Base-by-base conservation (phyloP, 2,797 vertebrate genomes). In the Pseudotriccus pelzelni region DNA sequence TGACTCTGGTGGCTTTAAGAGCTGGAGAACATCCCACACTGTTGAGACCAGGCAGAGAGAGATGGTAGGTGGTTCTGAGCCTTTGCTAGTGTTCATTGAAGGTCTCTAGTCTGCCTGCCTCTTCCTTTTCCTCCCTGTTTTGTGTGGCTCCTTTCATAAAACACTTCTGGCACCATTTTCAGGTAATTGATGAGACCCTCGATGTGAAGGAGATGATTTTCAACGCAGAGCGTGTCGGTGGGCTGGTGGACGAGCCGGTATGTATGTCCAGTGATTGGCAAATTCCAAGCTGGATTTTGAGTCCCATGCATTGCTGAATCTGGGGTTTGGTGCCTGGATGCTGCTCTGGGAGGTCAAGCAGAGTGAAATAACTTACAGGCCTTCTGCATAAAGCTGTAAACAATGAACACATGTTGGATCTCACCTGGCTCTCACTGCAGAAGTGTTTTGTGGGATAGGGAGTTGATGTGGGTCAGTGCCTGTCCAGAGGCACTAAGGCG, bases 141-240 rank as follows among this genome's bases (percentile, higher is more conserved):
- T 19, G 7, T 46, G 13, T 39, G n/a, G 44, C 67, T 72, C 60
- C 41, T 86, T 79, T 75, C 77, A 37, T 95, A 88, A 92, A 81
- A 77, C 13, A 1, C 77, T 87, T 80, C 17, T 70, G 25, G 95
- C 82, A 13, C 90, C 6, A 1, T 97, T 97, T 90, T 20, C 98
- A 99, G 99, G 99, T 99, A 89, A 99, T 99, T 96, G 99, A 99
- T 95, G 99, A 99, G 97, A 98, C 99, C 94, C 98, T 99, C 90
- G 99, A 99, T 92, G 99, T 99, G 98, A 99, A 99, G 97, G 99
- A 99, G 97, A 99, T 99, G 98, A 98, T 98, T 75, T 98, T 98
- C 97, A 98, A 98, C 1, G 98, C 99, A 10, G 99, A 99, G 97
- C 98, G 99, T 96, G 98, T 99, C 20, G 98, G 98, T 79, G 98